Conservation (phyloP, 2,797 vertebrate species). For the Gadopsis marmoratus region DNA sequence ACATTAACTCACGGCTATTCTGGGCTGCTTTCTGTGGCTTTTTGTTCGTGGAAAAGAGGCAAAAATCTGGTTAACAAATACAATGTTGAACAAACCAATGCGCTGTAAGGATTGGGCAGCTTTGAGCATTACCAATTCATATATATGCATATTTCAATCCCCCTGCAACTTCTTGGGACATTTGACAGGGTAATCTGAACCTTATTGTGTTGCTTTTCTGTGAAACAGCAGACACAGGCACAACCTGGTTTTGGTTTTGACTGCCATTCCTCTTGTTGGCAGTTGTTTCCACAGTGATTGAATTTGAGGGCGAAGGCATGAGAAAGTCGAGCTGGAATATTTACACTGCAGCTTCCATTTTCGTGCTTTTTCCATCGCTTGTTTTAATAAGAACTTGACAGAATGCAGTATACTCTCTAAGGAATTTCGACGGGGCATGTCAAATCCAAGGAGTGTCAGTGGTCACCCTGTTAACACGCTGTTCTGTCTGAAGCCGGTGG, state of each 20-base stretch:
- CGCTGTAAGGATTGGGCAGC: constrained; percentile 53
- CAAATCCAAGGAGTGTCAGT: constrained; percentile 58
- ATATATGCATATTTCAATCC: constrained; percentile 59
- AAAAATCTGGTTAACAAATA: constrained; percentile 74
- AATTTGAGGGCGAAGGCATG: constrained; percentile 66
- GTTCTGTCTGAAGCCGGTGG: constrained; percentile 39
- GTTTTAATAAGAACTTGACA: constrained; percentile 73
- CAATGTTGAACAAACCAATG: constrained; percentile 54
- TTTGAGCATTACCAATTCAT: constrained; percentile 55
- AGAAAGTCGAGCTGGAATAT: constrained; percentile 68
- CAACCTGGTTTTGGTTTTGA: constrained; percentile 77
- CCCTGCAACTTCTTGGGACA: constrained; percentile 68
- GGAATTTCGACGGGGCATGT: constrained; percentile 58
- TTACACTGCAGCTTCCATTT: constrained; percentile 69
- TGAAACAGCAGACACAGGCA: constrained; percentile 70
- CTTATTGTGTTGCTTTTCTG: constrained; percentile 77
- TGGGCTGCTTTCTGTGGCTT: constrained; percentile 73
- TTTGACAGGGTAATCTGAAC: constrained; percentile 79
- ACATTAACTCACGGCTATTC: constrained; percentile 79
- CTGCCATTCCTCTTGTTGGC: constrained; percentile 75
- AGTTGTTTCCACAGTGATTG: constrained; percentile 74
- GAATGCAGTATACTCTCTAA: constrained; percentile 56
- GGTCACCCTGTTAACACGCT: constrained; percentile 45
- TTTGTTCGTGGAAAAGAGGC: constrained; percentile 76
- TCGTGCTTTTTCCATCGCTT: constrained; percentile 55